Evolutionary conservation across 2,888 invertebrate species (phyloP).

Genomic region (Cataglyphis albicans): DNA sequence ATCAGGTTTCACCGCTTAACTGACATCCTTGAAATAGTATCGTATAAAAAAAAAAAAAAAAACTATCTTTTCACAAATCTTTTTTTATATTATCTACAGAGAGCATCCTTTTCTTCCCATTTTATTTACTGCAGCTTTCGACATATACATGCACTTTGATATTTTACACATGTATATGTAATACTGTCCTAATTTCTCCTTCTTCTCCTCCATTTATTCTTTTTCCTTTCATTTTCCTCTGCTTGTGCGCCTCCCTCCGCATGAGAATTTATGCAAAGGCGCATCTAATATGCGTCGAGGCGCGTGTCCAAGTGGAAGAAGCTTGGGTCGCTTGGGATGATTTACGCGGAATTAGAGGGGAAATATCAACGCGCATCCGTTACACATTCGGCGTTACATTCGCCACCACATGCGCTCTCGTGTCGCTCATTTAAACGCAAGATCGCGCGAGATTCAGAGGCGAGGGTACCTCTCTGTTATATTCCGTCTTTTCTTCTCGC

Average conservation of each 20-base stretch:
- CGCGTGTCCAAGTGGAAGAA: neutral
- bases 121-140: neutral
- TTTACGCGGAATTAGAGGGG: conserved; percentile 13
- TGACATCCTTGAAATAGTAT: neutral
- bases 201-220: neutral
- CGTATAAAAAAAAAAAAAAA: neutral
- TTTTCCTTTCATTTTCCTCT: neutral
- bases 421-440: conserved; percentile 45
- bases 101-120: neutral
- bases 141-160: neutral
- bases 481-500: conserved; percentile 44
- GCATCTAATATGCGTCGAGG: neutral
- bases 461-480: neutral
- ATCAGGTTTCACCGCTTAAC: conserved; percentile 15
- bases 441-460: conserved; percentile 9
- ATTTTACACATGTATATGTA: neutral
- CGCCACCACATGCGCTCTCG: neutral
- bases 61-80: neutral
- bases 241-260: too few species aligned
- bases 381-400: neutral
- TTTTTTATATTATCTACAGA: neutral
- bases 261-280: neutral
- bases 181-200: neutral
- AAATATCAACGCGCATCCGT: conserved; percentile 23
- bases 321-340: neutral